Conservation (phyloP, 2,888 invertebrate species). For the Megamerina dolium region DNA sequence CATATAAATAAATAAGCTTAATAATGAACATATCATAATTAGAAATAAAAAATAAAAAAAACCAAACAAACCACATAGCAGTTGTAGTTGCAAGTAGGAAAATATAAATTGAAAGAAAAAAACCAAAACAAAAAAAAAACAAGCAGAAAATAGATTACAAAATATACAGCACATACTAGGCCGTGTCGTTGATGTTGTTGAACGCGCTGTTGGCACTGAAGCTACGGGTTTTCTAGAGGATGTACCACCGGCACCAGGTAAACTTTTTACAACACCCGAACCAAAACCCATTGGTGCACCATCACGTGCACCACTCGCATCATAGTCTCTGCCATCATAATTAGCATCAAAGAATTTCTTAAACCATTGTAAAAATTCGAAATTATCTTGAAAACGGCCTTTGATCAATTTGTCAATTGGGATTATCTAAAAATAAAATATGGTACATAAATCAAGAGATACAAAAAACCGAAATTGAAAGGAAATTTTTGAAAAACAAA, state of each 20-base stretch:
- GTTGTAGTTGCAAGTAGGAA: neutral
- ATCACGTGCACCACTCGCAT: constrained; percentile 79
- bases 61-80: too few relatives aligned
- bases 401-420: constrained; percentile 70
- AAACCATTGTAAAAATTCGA: constrained; percentile 99
- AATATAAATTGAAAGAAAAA: neutral
- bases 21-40: too few relatives aligned
- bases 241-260: constrained; percentile 39
- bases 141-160: constrained; percentile 25
- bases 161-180: constrained; percentile 42
- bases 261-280: constrained; percentile 42
- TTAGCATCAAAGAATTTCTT: constrained; percentile 99
- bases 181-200: constrained; percentile 37
- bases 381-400: constrained; percentile 99
- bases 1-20: too few relatives aligned
- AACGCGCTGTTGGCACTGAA: constrained; percentile 25
- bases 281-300: constrained; percentile 81
- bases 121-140: constrained; percentile 9
- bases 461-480: constrained; percentile 15
- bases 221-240: constrained; percentile 35
- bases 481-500: neutral
- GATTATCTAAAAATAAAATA: constrained; percentile 47
- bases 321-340: constrained; percentile 91
- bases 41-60: too few relatives aligned
- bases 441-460: constrained; percentile 15